Evolutionary conservation across 2,113 vertebrate species (phyloP).

Genomic region (Hippocampus barbouri): DNA sequence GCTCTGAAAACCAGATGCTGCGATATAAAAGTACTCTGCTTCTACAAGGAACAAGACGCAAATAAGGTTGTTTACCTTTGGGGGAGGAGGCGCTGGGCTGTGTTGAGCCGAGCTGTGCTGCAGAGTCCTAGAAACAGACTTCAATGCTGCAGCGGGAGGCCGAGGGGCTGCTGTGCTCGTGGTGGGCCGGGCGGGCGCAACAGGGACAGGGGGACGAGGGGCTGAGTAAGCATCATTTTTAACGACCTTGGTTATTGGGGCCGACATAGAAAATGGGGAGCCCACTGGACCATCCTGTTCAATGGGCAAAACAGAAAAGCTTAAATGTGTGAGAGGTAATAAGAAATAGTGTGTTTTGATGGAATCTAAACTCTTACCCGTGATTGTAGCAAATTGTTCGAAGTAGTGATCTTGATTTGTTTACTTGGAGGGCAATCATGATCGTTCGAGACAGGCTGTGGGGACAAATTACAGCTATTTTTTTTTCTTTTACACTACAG

Average conservation of each 20-base stretch:
- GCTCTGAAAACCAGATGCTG: background rate
- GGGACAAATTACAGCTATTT: background rate
- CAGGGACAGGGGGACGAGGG: slow-evolving; percentile 68
- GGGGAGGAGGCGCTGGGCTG: slow-evolving; percentile 54
- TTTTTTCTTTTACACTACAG: background rate
- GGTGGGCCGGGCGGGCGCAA: slow-evolving; percentile 54
- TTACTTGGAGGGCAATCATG: slow-evolving; percentile 78
- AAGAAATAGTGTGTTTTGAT: background rate
- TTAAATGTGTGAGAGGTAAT: background rate
- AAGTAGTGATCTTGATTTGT: slow-evolving; percentile 83
- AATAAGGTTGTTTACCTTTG: slow-evolving; percentile 59
- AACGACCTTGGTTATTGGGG: slow-evolving; percentile 94
- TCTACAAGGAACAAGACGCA: background rate
- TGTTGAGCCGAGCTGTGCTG: slow-evolving; percentile 54
- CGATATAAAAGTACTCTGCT: background rate
- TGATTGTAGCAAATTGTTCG: slow-evolving; percentile 75
- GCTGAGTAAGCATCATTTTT: slow-evolving; percentile 92
- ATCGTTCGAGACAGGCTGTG: slow-evolving; percentile 52
- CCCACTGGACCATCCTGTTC: slow-evolving; percentile 73
- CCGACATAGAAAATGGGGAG: slow-evolving; percentile 79
- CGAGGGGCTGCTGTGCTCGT: slow-evolving; percentile 58
- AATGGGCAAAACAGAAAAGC: background rate
- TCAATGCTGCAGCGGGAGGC: slow-evolving; percentile 70
- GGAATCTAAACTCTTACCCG: slow-evolving; percentile 66
- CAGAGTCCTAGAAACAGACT: slow-evolving; percentile 83